These are phyloP conservation scores for Octodonta nipae DNA, from an alignment of 2,888 invertebrate species.

Conservation along the genomic window DNA sequence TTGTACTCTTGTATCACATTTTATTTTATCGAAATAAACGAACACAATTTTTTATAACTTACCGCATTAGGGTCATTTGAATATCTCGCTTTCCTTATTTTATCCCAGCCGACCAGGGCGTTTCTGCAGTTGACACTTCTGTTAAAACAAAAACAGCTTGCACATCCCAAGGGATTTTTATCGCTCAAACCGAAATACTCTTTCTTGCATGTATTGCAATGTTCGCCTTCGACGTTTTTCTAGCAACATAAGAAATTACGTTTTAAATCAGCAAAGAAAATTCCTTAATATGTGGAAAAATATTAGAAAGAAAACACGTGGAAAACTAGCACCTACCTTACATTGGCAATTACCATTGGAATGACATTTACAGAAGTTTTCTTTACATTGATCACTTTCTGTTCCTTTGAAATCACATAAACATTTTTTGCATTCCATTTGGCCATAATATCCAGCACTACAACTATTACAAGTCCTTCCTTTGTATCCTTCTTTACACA, in stretches of 20 bases:
- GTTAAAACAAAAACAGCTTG: constrained; percentile 92
- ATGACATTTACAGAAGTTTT: constrained; percentile 55
- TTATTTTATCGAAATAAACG: no score
- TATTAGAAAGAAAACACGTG: background rate
- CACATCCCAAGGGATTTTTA: constrained; percentile 76
- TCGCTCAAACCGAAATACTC: constrained; percentile 75
- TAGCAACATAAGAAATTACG: no score
- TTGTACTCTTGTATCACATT: no score
- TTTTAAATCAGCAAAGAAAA: no score
- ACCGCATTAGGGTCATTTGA: constrained; percentile 34
- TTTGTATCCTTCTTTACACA: constrained; percentile 59
- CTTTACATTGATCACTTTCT: constrained; percentile 27
- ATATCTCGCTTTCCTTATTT: constrained; percentile 43
- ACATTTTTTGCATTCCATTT: constrained; percentile 75
- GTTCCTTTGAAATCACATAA: constrained; percentile 69
- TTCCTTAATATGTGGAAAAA: no score
- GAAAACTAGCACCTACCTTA: constrained; percentile 50
- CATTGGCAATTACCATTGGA: constrained; percentile 78
- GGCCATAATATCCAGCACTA: constrained; percentile 74
- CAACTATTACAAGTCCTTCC: constrained; percentile 73
- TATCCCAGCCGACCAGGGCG: constrained; percentile 70
- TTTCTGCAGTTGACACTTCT: constrained; percentile 68
- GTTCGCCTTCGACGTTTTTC: constrained; percentile 70
- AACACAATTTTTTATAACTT: no score
- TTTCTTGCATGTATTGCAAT: constrained; percentile 70